These are phyloP conservation scores for Hylaeus volcanicus DNA, from an alignment of 1,140 invertebrate genomes.

Conservation along the genomic window DNA sequence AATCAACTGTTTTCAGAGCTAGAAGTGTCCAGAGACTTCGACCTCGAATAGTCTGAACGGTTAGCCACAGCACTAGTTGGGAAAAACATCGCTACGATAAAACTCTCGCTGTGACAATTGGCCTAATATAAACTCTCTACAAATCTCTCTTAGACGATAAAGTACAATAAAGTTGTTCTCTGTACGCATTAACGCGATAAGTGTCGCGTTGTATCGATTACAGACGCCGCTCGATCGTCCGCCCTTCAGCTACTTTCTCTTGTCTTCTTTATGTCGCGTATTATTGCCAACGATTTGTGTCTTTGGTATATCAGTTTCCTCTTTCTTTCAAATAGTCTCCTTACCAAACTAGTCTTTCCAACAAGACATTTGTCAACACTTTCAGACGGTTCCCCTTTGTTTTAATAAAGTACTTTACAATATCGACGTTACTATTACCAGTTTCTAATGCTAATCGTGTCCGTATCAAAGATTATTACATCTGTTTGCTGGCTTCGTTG, in stretches of 20 bases:
- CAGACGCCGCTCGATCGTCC: slow-evolving; percentile 34
- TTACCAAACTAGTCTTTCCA: not conserved
- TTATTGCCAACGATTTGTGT: slow-evolving; percentile 59
- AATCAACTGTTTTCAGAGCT: too few relatives aligned
- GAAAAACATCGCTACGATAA: slow-evolving; percentile 46
- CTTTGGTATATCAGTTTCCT: not conserved
- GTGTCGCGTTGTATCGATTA: slow-evolving; percentile 27
- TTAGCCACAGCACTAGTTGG: slow-evolving; percentile 6
- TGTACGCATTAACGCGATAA: slow-evolving; percentile 35
- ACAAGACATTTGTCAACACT: not conserved
- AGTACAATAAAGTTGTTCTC: slow-evolving; percentile 55
- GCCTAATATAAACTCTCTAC: slow-evolving; percentile 63
- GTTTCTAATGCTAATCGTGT: too few relatives aligned
- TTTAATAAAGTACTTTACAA: too few relatives aligned
- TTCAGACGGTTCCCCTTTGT: too few relatives aligned
- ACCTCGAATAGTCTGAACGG: slow-evolving; percentile 1
- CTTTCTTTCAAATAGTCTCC: not conserved
- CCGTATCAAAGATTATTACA: too few relatives aligned
- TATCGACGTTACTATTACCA: too few relatives aligned
- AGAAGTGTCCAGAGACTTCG: too few relatives aligned
- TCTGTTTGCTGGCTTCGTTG: too few relatives aligned
- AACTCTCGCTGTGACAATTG: slow-evolving; percentile 48
- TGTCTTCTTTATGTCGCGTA: slow-evolving; percentile 19
- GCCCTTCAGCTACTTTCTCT: slow-evolving; percentile 4
- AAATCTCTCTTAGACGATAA: slow-evolving; percentile 59